phyloP scores from a whole-genome alignment of 1,140 invertebrate species.

The Sitobion miscanthi region DNA sequence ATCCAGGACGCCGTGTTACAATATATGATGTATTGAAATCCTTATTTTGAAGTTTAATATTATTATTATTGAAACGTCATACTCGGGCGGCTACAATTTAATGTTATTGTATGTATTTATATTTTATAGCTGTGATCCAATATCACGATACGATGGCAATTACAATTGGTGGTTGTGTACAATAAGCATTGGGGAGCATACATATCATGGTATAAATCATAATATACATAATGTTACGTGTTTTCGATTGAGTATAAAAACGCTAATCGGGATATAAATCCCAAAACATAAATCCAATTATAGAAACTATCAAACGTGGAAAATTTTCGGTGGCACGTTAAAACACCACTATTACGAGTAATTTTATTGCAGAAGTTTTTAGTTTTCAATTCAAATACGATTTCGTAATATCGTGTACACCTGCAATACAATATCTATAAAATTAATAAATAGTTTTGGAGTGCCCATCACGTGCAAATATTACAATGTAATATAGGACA shows the following conservation, averaged over 20 bases:
- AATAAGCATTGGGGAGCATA: neutral
- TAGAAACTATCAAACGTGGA: neutral
- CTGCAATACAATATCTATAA: neutral
- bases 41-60: neutral
- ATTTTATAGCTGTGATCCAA: neutral
- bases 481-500: too few species aligned
- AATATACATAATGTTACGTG: neutral
- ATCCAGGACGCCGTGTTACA: neutral
- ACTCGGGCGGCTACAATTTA: neutral
- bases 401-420: conserved; percentile 7
- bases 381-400: conserved; percentile 3
- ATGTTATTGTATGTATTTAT: neutral
- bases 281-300: neutral
- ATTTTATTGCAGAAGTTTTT: conserved; percentile 33
- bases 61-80: neutral
- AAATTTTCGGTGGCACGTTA: neutral
- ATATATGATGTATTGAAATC: neutral
- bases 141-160: neutral
- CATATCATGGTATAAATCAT: neutral
- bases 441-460: too few species aligned
- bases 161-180: neutral
- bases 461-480: too few species aligned
- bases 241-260: conserved; percentile 5
- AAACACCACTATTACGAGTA: neutral
- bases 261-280: neutral